Evolutionary conservation across 2,113 vertebrate species (phyloP).

Genomic region (Scomber scombrus): DNA sequence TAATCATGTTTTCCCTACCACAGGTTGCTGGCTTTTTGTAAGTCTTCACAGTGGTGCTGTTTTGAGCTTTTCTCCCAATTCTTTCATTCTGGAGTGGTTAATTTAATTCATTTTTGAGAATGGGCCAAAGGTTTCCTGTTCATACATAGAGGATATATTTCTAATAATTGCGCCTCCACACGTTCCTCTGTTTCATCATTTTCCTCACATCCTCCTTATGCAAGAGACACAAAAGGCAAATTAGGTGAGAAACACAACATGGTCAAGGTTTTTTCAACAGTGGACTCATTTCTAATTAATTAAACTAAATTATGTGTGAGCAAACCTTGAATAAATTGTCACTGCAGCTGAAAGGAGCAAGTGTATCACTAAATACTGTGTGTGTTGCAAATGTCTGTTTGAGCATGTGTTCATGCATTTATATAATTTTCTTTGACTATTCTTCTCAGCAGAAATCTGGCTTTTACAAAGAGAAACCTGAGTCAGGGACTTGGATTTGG

Average conservation of each 20-base stretch:
- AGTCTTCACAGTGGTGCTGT: background rate
- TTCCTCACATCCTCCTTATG: background rate
- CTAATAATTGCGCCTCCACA: background rate
- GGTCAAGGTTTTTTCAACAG: background rate
- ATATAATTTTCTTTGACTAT: background rate
- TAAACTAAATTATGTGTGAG: background rate
- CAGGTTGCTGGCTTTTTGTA: slow-evolving; percentile 10
- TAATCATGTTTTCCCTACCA: background rate
- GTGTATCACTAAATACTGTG: background rate
- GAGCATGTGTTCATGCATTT: no score
- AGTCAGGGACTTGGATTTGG: background rate
- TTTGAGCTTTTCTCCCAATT: background rate
- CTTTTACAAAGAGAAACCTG: no score
- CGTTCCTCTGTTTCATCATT: background rate
- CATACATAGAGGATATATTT: slow-evolving; percentile 6
- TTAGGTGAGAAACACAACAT: background rate
- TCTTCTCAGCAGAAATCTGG: no score
- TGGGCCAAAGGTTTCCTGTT: slow-evolving; percentile 13
- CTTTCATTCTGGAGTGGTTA: background rate
- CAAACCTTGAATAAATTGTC: slow-evolving; percentile 5
- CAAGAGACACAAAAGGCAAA: slow-evolving; percentile 11
- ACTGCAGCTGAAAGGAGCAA: background rate
- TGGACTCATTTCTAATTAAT: background rate
- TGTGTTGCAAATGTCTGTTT: background rate
- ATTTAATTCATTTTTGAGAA: slow-evolving; percentile 9